Conservation (phyloP, 2,888 invertebrate genomes). For the Apotomis turbidana region DNA sequence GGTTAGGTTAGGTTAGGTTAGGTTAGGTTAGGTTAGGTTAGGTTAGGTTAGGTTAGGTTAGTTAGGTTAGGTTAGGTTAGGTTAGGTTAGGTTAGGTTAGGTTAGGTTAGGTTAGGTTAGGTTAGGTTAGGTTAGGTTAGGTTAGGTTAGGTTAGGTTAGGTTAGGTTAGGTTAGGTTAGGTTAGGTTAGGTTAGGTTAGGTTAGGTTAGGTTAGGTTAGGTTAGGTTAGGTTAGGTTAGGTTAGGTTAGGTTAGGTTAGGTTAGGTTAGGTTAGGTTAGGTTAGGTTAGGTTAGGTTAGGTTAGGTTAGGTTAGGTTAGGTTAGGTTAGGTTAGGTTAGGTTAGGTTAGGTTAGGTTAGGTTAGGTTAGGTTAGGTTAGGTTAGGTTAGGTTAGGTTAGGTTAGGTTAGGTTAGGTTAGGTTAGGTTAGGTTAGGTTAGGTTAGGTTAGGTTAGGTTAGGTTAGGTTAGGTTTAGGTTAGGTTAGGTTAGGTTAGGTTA, state of each 20-base stretch:
- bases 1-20: constrained; percentile 39
- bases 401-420: constrained; percentile 35
- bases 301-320: too few relatives aligned
- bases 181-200: too few relatives aligned
- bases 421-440: constrained; percentile 26
- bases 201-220: too few relatives aligned
- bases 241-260: too few relatives aligned
- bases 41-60: constrained; percentile 43
- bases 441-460: constrained; percentile 26
- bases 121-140: constrained; percentile 11
- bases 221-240: too few relatives aligned
- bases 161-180: too few relatives aligned
- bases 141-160: too few relatives aligned
- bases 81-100: constrained; percentile 21
- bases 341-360: constrained; percentile 21
- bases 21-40: constrained; percentile 45
- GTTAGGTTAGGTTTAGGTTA: constrained; percentile 14
- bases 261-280: too few relatives aligned
- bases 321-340: constrained; percentile 28
- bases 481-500: constrained; percentile 22
- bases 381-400: constrained; percentile 32
- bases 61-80: constrained; percentile 21
- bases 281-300: too few relatives aligned
- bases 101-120: constrained; percentile 38
- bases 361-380: constrained; percentile 34